phyloP scores from a whole-genome alignment of 2,113 vertebrate species.

The Penelope pileata region DNA sequence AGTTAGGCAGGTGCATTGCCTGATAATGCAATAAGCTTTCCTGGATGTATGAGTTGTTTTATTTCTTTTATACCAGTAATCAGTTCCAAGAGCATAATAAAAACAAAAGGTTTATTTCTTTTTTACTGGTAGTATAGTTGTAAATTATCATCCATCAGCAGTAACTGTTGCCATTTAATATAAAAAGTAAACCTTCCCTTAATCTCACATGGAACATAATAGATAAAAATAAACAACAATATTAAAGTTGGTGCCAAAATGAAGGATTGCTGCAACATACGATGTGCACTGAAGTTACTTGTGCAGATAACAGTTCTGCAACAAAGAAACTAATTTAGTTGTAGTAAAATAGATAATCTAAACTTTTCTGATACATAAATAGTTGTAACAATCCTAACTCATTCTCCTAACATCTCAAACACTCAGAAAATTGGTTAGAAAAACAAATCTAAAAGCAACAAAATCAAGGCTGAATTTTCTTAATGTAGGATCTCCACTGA shows the following conservation, averaged over 20 bases:
- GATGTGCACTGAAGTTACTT: slow-evolving; percentile 42
- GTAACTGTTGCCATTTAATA: slow-evolving; percentile 78
- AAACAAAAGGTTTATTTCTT: slow-evolving; percentile 77
- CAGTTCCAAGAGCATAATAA: slow-evolving; percentile 75
- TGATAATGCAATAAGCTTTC: slow-evolving; percentile 79
- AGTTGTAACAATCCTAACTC: slow-evolving; percentile 26
- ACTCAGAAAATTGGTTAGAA: neutral
- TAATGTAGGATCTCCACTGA: neutral
- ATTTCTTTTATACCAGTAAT: slow-evolving; percentile 77
- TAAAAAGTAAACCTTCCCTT: slow-evolving; percentile 73
- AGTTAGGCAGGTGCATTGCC: slow-evolving; percentile 79
- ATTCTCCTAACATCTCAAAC: slow-evolving; percentile 13
- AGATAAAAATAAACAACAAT: slow-evolving; percentile 73
- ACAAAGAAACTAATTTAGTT: slow-evolving; percentile 47
- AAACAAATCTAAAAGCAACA: neutral
- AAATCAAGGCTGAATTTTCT: neutral
- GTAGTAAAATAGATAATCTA: slow-evolving; percentile 51
- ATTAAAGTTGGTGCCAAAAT: slow-evolving; percentile 65
- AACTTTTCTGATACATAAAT: slow-evolving; percentile 42
- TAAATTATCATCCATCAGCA: slow-evolving; percentile 76
- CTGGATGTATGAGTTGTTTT: slow-evolving; percentile 76
- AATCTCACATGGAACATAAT: slow-evolving; percentile 55
- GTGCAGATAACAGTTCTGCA: slow-evolving; percentile 3
- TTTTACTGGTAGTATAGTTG: slow-evolving; percentile 35
- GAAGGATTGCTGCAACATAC: slow-evolving; percentile 32